These are phyloP conservation scores for Chironomus tepperi DNA, from an alignment of 1,140 invertebrate genomes.

Conservation along the genomic window DNA sequence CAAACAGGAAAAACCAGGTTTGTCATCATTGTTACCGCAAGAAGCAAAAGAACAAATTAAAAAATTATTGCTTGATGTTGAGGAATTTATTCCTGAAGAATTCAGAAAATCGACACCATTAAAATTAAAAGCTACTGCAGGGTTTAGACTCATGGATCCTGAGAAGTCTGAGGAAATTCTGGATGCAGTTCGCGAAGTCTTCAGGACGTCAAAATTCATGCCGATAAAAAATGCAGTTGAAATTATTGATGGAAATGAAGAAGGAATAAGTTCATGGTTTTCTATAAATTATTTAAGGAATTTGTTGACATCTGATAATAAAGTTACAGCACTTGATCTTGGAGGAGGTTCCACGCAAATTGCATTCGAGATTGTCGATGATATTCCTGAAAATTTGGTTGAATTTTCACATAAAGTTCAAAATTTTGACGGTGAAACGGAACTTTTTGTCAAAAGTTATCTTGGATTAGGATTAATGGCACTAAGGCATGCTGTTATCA, in stretches of 20 bases:
- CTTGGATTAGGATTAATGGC: conserved; percentile 83
- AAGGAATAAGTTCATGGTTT: conserved; percentile 92
- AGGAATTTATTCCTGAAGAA: conserved; percentile 60
- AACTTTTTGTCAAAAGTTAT: conserved; percentile 78
- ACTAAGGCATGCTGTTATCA: conserved; percentile 68
- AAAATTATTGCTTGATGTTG: conserved; percentile 63
- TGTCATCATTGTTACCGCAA: conserved; percentile 74
- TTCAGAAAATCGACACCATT: conserved; percentile 67
- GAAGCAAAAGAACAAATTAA: conserved; percentile 66
- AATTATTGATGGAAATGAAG: conserved; percentile 89
- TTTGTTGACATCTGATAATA: conserved; percentile 41
- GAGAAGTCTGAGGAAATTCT: conserved; percentile 69
- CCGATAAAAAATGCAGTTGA: conserved; percentile 61
- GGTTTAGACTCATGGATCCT: conserved; percentile 69
- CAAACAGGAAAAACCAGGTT: conserved; percentile 73
- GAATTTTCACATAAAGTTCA: conserved; percentile 53
- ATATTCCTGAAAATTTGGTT: conserved; percentile 42
- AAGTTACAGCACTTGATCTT: conserved; percentile 81
- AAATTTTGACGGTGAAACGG: conserved; percentile 57
- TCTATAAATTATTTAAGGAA: conserved; percentile 79
- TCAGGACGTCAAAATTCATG: conserved; percentile 65
- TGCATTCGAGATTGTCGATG: conserved; percentile 53
- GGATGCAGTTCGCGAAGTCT: conserved; percentile 54
- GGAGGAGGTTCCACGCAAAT: conserved; percentile 94
- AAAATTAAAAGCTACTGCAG: conserved; percentile 82